Conservation (phyloP, 2,797 vertebrate species). For the Oreortyx pictus region DNA sequence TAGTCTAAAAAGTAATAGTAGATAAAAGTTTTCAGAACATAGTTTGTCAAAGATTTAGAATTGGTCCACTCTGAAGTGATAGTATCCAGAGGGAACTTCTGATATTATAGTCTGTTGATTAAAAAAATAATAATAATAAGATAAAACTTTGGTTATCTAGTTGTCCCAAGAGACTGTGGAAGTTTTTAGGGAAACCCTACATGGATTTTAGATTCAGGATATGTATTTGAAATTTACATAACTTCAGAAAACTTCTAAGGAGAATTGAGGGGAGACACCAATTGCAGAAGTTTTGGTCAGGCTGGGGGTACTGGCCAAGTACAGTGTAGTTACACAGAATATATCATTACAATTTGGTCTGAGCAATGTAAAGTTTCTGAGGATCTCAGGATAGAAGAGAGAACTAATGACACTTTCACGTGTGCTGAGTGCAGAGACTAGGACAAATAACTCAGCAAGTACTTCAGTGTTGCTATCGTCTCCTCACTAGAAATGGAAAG, state of each 20-base stretch:
- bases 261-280: not conserved
- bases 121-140: not conserved
- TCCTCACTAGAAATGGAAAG: not conserved
- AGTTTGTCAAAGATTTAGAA: not conserved
- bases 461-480: not conserved
- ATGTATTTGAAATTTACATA: not conserved
- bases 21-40: not conserved
- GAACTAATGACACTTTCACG: not conserved
- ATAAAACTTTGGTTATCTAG: not conserved
- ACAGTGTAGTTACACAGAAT: not conserved
- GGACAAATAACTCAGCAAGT: not conserved
- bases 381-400: not conserved
- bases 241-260: not conserved
- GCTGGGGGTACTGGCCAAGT: not conserved
- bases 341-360: not conserved
- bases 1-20: not conserved
- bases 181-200: not conserved
- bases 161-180: not conserved
- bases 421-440: not conserved
- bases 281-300: not conserved
- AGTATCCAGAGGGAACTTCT: not conserved
- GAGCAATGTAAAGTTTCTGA: not conserved
- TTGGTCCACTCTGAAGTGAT: not conserved
- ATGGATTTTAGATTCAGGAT: not conserved
- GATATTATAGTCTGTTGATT: not conserved